A percentile compares a stretch with the other conserved stretches of the same genome.
phyloP scores from a whole-genome alignment of 2,888 invertebrate genomes.

The Endomychus coccineus region DNA sequence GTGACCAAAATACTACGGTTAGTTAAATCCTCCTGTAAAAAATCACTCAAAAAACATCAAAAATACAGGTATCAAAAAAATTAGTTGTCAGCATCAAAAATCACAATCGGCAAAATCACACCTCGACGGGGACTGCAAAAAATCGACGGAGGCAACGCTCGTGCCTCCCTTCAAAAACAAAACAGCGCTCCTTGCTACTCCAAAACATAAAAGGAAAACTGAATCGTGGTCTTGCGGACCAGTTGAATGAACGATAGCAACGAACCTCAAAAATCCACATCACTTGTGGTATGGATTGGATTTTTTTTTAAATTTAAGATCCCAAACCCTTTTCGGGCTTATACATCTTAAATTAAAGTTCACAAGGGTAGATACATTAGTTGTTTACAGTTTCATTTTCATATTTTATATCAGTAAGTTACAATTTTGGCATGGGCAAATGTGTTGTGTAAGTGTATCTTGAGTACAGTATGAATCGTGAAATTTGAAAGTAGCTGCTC shows the following conservation, averaged over 20 bases:
- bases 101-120: conserved; percentile 14
- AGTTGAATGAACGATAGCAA: too few species aligned
- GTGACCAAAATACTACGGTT: conserved; percentile 41
- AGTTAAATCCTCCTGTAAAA: conserved; percentile 40
- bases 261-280: too few species aligned
- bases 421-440: too few species aligned
- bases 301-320: too few species aligned
- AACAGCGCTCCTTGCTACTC: conserved; percentile 44
- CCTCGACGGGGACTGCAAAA: conserved; percentile 9
- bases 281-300: too few species aligned
- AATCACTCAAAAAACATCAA: conserved; percentile 42
- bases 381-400: too few species aligned
- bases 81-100: conserved; percentile 29
- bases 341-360: too few species aligned
- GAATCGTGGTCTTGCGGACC: conserved; percentile 21
- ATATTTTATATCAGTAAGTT: too few species aligned
- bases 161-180: conserved; percentile 36
- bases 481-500: too few species aligned
- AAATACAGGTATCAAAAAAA: conserved; percentile 34
- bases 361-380: too few species aligned
- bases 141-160: conserved; percentile 26
- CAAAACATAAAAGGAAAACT: conserved; percentile 33
- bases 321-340: too few species aligned
- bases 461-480: conserved; percentile 14
- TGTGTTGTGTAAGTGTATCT: too few species aligned